Base-by-base conservation (phyloP, 1,140 invertebrate species). In the Brachystomella parvula region DNA sequence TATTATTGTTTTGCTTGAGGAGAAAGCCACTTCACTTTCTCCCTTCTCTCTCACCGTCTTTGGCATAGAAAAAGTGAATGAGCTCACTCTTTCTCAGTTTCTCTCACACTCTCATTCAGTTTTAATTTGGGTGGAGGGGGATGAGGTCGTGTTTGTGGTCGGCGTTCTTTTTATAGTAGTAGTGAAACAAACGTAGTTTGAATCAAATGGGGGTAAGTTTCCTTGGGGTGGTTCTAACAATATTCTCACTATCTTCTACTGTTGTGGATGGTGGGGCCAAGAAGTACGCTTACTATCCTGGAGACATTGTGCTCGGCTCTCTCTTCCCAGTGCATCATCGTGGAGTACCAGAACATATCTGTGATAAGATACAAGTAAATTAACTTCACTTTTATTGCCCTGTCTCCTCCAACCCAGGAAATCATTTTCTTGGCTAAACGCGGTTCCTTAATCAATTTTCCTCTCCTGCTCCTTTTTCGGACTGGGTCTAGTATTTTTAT, bases 291-390 rank as follows among this genome's bases (percentile, higher is more conserved):
- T 81, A 82, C 67, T 70, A 78, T 6, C 75, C 79, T 1, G 81
- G 81, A 3, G 81, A 83, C 66, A 77, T 83, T n/a, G 71, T 82
- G 17, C 70, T 83, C 3, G 83, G 83, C 0, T 82, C 80, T 1
- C 70, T 84, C 1, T 83, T 84, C 56, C 83, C 83, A 0, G 77
- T 84, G 63, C 83, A 84, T 69, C 76, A 77, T n/a, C 76, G 77
- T 66, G 76, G 76, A 31, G 67, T 62, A 61, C 72, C 67, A n/a
- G 74, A 75, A 31, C 58, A 73, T 15, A 71, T 67, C 26, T 83
- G 82, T 65, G 82, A 80, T 29, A 75, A 75, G 71, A 77, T 83
- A 63, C 81, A 82, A 77, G 81, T 82, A 69, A 73, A 24, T 60
- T 3, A 31, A 60, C 15, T 19, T 53, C 6, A 17, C 24, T 53